Conservation (phyloP, 2,888 invertebrate genomes). For the Neoaliturus tenellus region DNA sequence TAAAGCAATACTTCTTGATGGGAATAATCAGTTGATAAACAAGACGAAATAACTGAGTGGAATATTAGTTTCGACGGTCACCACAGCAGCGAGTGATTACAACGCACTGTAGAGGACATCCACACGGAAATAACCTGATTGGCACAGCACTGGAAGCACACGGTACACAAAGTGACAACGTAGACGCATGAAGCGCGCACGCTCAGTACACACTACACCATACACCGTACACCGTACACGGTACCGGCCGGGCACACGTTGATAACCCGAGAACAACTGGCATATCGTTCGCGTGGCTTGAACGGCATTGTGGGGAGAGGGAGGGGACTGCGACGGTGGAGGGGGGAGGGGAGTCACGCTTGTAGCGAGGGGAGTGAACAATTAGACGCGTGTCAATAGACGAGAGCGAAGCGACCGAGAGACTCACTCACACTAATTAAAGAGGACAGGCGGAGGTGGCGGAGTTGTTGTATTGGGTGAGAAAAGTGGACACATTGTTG, state of each 20-base stretch:
- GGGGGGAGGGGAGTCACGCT: neutral
- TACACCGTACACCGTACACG: neutral
- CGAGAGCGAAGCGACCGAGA: neutral
- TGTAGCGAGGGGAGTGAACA: slow-evolving; percentile 27
- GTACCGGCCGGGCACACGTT: slow-evolving; percentile 4
- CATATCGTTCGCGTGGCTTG: slow-evolving; percentile 14
- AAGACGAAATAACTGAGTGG: too few species aligned
- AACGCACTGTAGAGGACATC: neutral
- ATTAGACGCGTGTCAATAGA: slow-evolving; percentile 24
- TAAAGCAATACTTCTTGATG: too few species aligned
- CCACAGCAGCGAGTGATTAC: neutral
- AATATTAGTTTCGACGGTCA: too few species aligned
- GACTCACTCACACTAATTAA: slow-evolving; percentile 19
- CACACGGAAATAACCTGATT: neutral
- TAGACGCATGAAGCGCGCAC: neutral
- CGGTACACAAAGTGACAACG: neutral
- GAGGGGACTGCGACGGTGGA: neutral
- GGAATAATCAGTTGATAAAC: too few species aligned
- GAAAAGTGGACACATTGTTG: neutral
- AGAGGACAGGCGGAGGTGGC: slow-evolving; percentile 1
- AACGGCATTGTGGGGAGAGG: neutral
- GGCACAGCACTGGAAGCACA: neutral
- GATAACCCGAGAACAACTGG: neutral
- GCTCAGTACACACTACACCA: neutral
- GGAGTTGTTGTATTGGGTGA: neutral